phyloP scores from a whole-genome alignment of 2,888 invertebrate genomes.

The Dynastes tityus region DNA sequence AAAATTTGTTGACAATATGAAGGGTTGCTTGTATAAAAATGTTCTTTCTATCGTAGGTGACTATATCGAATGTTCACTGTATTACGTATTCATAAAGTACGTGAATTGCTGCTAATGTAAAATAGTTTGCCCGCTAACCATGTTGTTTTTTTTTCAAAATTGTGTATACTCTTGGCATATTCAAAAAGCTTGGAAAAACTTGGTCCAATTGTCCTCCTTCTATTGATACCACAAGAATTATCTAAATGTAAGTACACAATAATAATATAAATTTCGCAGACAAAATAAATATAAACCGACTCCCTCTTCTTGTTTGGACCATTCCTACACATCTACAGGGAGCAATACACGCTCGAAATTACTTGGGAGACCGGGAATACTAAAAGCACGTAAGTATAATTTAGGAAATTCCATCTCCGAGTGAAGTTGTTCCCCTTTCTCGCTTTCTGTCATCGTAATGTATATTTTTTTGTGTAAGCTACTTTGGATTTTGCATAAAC shows the following conservation, averaged over 20 bases:
- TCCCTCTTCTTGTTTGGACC: not conserved
- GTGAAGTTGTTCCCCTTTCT: conserved; percentile 16
- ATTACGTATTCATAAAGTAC: too few relatives aligned
- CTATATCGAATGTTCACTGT: too few relatives aligned
- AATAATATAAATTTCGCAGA: not conserved
- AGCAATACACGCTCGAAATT: conserved; percentile 11
- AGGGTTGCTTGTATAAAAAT: too few relatives aligned
- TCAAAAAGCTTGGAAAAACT: too few relatives aligned
- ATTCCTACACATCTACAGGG: not conserved
- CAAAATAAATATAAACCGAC: not conserved
- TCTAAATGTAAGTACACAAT: not conserved
- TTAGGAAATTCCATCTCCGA: conserved; percentile 7
- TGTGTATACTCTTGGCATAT: too few relatives aligned
- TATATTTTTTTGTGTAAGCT: conserved; percentile 30
- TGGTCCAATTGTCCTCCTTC: too few relatives aligned
- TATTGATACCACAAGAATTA: not conserved
- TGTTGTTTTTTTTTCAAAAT: too few relatives aligned
- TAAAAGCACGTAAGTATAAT: conserved; percentile 32
- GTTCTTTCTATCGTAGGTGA: too few relatives aligned
- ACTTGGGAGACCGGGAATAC: not conserved
- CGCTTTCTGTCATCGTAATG: conserved; percentile 19
- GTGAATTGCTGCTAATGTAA: too few relatives aligned
- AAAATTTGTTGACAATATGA: too few relatives aligned
- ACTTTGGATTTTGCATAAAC: conserved; percentile 26
- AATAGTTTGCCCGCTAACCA: too few relatives aligned